Evolutionary conservation across 2,113 vertebrate genomes (phyloP).

Genomic region (Ranitomeya imitator): DNA sequence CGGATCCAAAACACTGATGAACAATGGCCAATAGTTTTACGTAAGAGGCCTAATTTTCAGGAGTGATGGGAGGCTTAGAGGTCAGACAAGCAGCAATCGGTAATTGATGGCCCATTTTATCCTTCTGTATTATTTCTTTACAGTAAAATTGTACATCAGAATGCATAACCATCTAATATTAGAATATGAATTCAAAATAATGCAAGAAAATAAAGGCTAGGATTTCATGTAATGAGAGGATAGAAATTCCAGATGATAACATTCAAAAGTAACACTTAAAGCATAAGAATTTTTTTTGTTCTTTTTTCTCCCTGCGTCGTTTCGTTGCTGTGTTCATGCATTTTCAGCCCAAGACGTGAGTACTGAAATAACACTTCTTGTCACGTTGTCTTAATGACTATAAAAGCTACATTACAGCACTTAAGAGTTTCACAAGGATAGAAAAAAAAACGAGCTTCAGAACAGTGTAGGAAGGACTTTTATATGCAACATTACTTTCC

Average conservation of each 20-base stretch:
- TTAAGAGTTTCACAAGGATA: conserved; percentile 47
- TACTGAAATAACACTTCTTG: conserved; percentile 47
- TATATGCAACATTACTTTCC: conserved; percentile 27
- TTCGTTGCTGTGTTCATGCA: conserved; percentile 37
- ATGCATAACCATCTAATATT: not conserved
- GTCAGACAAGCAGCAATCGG: too few species aligned
- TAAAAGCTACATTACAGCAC: conserved; percentile 57
- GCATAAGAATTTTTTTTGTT: not conserved
- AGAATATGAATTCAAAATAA: not conserved
- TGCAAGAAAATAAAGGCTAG: not conserved
- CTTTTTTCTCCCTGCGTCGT: not conserved
- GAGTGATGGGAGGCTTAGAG: too few species aligned
- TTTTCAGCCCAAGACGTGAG: conserved; percentile 42
- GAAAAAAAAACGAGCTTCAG: conserved; percentile 27
- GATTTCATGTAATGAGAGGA: not conserved
- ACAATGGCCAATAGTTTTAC: too few species aligned
- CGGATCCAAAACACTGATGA: too few species aligned
- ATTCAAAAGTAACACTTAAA: conserved; percentile 7
- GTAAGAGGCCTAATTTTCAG: too few species aligned
- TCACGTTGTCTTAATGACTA: conserved; percentile 55
- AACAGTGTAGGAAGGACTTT: conserved; percentile 52
- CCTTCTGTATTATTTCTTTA: not conserved
- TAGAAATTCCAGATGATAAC: conserved; percentile 1
- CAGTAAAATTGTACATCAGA: not conserved
- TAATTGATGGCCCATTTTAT: too few species aligned